Base-by-base conservation (phyloP, 2,888 invertebrate genomes). In the Mythimna pallens region DNA sequence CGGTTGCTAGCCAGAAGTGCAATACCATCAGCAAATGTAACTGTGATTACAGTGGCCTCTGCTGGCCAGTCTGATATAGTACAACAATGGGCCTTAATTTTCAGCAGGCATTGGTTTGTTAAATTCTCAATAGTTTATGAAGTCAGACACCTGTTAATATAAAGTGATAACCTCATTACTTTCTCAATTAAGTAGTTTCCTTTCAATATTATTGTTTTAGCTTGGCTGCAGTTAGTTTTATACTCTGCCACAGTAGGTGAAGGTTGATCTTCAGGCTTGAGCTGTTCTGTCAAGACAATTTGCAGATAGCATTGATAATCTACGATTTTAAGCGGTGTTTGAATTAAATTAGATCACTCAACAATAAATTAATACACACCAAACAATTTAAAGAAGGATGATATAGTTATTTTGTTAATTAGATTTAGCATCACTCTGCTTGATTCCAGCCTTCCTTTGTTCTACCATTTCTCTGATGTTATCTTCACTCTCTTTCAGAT, bases 391-490 rank as follows among this genome's bases (percentile, higher is more conserved):
- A 5, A 25, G n/a, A n/a, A 65, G 52, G 14, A 63, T 2, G 0
- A 65, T 34, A 64, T 34, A 64, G 43, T 47, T 62, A 80, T 86
- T 43, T 40, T 43, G n/a, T 87, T 85, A 89, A 70, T 88, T 87
- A 22, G 89, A 68, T 86, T 93, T 92, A 50, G 73, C 52, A 64
- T 94, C 93, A 85, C 88, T 89, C 80, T 93, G 94, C 75, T 96
- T 61, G 40, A 61, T 40, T 14, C 40, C 61, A 22, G 61, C 96
- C 91, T 97, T 97, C 78, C 97, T 96, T 83, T 97, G 97, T 87
- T 97, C 97, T 0, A 98, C 97, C 97, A 99, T 97, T 96, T 99
- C 98, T 85, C 99, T 96, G 63, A 99, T 96, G 91, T 98, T 98
- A 91, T 98, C 97, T 94, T 98, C 98, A 89, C 98, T 98, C 90